Base-by-base conservation (phyloP, 2,113 vertebrate species). In the Gila orcuttii region DNA sequence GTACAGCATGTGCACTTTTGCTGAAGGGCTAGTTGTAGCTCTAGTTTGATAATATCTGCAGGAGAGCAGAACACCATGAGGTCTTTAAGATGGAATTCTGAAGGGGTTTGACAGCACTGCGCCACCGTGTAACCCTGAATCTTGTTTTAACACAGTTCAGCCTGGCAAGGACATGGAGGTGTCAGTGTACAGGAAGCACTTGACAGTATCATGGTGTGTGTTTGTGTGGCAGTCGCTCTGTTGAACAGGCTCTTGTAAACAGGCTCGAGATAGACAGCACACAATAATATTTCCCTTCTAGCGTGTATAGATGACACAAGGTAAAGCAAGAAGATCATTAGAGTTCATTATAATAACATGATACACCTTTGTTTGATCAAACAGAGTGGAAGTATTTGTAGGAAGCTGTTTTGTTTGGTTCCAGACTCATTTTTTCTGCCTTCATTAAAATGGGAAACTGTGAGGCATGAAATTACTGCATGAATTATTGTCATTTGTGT, bases 401-500 rank as follows among this genome's bases (percentile, higher is more conserved):
- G 42, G 25, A 55, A 42, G 25, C 19, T 23, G 39, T 77, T 73
- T 81, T n/a, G 19, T 59, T 42, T 55, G 74, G 4, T 64, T 60
- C 69, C 57, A 23, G 7, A 52, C 55, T 52, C 1, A 83, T 77
- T 79, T 66, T 74, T 55, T 39, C 13, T 5, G 21, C 10, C 33
- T 57, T 82, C 31, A 79, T 55, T 84, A 59, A 81, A 69, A 69
- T 45, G 5, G 79, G 31, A 77, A 42, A 83, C 80, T 31, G 36
- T 47, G 64, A 84, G 68, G 50, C 86, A 79, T 86, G 84, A 66
- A 85, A 83, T 85, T 78, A 83, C n/a, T 55, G 62, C 69, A 81
- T 57, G 45, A 85, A 73, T 50, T 45, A 66, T 50, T 80, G 86
- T 79, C 77, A 79, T 31, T 50, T 50, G 77, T 80, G 78, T 60